phyloP scores from a whole-genome alignment of 2,888 invertebrate genomes.

The Ischnus inquisitorius region DNA sequence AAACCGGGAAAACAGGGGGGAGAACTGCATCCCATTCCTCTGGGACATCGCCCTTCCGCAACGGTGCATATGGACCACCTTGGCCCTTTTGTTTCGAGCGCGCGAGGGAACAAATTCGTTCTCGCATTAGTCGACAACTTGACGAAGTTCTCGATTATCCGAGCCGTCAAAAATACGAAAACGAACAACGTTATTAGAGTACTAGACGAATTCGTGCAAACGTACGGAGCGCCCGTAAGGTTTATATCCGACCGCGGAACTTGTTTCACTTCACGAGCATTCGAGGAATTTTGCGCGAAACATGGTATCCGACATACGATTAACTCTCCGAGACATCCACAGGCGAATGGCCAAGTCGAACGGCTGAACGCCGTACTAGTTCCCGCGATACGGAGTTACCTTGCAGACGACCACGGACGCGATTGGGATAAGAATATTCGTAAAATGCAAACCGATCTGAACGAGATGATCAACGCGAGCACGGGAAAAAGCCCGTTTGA shows the following conservation, averaged over 20 bases:
- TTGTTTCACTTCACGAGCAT: conserved; percentile 49
- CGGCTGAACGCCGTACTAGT: conserved; percentile 53
- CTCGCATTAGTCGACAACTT: conserved; percentile 59
- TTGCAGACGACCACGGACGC: conserved; percentile 6
- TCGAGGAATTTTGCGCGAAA: neutral
- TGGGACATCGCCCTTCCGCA: conserved; percentile 64
- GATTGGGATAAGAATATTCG: neutral
- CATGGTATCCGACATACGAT: conserved; percentile 56
- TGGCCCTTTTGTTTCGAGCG: conserved; percentile 64
- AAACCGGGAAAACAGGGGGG: conserved; percentile 3
- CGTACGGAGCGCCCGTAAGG: neutral
- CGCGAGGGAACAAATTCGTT: conserved; percentile 56
- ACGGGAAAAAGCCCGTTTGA: conserved; percentile 67
- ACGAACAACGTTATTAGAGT: neutral
- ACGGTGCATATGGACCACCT: conserved; percentile 31
- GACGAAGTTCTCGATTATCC: neutral
- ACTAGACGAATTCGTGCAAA: conserved; percentile 54
- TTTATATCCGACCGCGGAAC: conserved; percentile 67
- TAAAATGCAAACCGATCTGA: conserved; percentile 63
- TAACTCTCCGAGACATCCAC: conserved; percentile 59
- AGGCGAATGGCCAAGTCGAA: conserved; percentile 47
- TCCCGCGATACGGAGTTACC: conserved; percentile 43
- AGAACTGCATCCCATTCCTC: conserved; percentile 25
- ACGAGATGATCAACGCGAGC: conserved; percentile 64
- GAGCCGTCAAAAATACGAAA: too few relatives aligned